A percentile compares a stretch with the other conserved stretches of the same genome.
Conservation (phyloP, 2,888 invertebrate genomes). For the Cacoxenus indagator region DNA sequence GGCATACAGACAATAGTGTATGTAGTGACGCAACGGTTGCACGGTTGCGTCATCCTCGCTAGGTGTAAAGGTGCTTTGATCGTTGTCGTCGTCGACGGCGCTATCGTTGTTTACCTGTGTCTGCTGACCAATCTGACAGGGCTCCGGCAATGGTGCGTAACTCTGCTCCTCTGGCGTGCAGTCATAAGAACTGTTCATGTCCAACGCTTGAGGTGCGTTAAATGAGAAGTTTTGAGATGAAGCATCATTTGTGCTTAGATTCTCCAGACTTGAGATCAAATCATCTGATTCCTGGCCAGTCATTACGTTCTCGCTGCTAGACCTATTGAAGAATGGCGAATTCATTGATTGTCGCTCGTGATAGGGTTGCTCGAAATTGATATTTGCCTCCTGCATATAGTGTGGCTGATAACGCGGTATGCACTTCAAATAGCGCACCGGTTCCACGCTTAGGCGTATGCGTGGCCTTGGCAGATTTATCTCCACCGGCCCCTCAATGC, state of each 20-base stretch:
- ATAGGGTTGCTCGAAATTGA: slow-evolving; percentile 53
- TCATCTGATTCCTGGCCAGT: slow-evolving; percentile 68
- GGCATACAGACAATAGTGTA: slow-evolving; percentile 70
- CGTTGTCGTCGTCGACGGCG: slow-evolving; percentile 36
- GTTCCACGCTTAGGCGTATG: slow-evolving; percentile 65
- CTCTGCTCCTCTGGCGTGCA: slow-evolving; percentile 67
- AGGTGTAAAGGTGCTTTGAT: slow-evolving; percentile 49
- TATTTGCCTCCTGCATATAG: slow-evolving; percentile 64
- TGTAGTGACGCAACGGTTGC: slow-evolving; percentile 64
- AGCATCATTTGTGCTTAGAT: slow-evolving; percentile 66
- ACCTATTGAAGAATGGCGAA: slow-evolving; percentile 53
- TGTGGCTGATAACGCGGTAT: slow-evolving; percentile 67
- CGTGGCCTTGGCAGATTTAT: slow-evolving; percentile 68
- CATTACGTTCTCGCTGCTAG: slow-evolving; percentile 53
- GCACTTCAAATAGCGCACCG: slow-evolving; percentile 69
- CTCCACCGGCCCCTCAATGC: slow-evolving; percentile 68
- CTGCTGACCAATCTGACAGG: slow-evolving; percentile 28
- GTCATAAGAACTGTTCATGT: slow-evolving; percentile 56
- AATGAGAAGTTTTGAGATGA: slow-evolving; percentile 57
- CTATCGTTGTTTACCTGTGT: slow-evolving; percentile 12
- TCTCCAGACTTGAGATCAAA: slow-evolving; percentile 68
- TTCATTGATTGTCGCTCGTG: slow-evolving; percentile 44
- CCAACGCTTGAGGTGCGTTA: slow-evolving; percentile 40
- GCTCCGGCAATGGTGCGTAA: slow-evolving; percentile 59
- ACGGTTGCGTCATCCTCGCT: slow-evolving; percentile 39